These are phyloP conservation scores for Ochropleura leucogaster DNA, from an alignment of 2,888 invertebrate species.

Conservation along the genomic window DNA sequence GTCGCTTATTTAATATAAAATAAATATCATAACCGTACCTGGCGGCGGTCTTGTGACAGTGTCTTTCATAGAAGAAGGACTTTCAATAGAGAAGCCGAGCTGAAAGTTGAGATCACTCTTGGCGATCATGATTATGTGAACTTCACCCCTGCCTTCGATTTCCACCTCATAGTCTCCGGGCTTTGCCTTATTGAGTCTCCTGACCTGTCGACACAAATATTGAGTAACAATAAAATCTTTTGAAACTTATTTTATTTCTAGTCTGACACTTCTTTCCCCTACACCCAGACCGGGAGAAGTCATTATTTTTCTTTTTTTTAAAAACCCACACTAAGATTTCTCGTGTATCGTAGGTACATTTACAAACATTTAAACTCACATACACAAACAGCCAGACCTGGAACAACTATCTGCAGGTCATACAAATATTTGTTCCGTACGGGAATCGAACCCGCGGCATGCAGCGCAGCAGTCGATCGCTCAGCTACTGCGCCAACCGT, in stretches of 20 bases:
- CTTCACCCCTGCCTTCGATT: conserved; percentile 66
- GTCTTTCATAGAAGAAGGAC: conserved; percentile 69
- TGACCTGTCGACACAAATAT: conserved; percentile 65
- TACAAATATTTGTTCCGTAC: too few species aligned
- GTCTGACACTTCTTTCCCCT: too few species aligned
- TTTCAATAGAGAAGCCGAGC: conserved; percentile 74
- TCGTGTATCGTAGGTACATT: too few species aligned
- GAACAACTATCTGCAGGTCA: too few species aligned
- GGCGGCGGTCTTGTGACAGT: conserved; percentile 73
- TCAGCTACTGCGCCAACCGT: too few species aligned
- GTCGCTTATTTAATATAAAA: neutral
- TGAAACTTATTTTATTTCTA: neutral
- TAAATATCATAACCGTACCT: conserved; percentile 64
- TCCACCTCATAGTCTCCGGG: conserved; percentile 69
- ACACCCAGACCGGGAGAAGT: too few species aligned
- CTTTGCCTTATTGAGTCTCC: conserved; percentile 62
- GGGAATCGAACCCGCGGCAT: too few species aligned
- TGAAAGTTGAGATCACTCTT: conserved; percentile 72
- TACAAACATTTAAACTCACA: too few species aligned
- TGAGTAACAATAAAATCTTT: neutral
- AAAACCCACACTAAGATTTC: too few species aligned
- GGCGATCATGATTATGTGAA: conserved; percentile 67
- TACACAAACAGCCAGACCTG: too few species aligned
- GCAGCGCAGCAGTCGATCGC: too few species aligned
- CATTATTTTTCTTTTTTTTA: too few species aligned